These are phyloP conservation scores for Eurytoma californica DNA, from an alignment of 2,888 invertebrate genomes.

Conservation along the genomic window DNA sequence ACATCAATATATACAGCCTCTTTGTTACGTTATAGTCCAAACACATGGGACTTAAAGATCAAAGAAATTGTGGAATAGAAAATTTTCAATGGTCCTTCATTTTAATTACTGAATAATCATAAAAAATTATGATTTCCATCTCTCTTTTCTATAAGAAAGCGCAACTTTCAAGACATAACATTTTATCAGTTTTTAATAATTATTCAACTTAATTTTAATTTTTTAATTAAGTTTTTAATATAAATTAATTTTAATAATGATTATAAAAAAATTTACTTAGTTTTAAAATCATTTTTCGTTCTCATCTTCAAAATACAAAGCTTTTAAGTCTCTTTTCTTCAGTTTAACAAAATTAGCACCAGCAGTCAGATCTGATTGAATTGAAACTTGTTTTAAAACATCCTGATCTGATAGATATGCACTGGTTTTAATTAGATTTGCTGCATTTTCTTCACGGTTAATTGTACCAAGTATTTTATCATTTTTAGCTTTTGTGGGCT, in stretches of 20 bases:
- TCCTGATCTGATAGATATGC: conserved; percentile 64
- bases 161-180: too few relatives aligned
- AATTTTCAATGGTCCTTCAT: background rate
- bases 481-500: background rate
- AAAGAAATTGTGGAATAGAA: background rate
- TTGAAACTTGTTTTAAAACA: conserved; percentile 61
- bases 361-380: conserved; percentile 57
- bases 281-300: conserved; percentile 51
- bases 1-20: conserved; percentile 1
- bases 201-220: background rate
- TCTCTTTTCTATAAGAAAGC: background rate
- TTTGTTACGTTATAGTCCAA: background rate
- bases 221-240: too few relatives aligned
- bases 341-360: conserved; percentile 60
- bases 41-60: too few relatives aligned
- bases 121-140: background rate
- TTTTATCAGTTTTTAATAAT: conserved; percentile 8
- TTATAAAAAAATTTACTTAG: background rate
- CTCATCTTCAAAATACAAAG: conserved; percentile 57
- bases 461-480: background rate
- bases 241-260: too few relatives aligned
- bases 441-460: conserved; percentile 6
- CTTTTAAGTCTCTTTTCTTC: conserved; percentile 69
- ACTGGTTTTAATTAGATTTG: conserved; percentile 64
- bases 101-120: background rate